Conservation (phyloP, 2,113 vertebrate genomes). For the Lampris incognitus region DNA sequence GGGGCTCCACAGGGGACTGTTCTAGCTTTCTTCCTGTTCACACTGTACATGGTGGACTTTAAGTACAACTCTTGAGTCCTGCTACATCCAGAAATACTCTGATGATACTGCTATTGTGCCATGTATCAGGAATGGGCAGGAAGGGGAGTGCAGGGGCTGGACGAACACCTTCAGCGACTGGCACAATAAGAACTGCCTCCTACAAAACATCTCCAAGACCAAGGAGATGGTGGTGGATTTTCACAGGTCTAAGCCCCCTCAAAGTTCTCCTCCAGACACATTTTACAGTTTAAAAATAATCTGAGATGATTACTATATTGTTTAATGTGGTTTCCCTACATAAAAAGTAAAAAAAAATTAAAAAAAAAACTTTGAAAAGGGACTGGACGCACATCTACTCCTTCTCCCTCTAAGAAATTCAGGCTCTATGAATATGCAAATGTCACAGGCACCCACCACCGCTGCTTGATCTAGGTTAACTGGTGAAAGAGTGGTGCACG, state of each 20-base stretch:
- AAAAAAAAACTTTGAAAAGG: too few relatives aligned
- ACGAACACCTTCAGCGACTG: neutral
- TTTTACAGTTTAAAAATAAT: too few relatives aligned
- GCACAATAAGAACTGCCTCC: neutral
- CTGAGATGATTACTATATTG: too few relatives aligned
- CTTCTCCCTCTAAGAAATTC: too few relatives aligned
- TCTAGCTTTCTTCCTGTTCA: neutral
- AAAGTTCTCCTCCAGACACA: too few relatives aligned
- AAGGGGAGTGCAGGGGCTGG: neutral
- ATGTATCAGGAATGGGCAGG: neutral
- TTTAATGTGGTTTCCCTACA: too few relatives aligned
- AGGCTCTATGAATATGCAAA: too few relatives aligned
- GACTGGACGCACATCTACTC: too few relatives aligned
- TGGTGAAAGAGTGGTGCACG: too few relatives aligned
- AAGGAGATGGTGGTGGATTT: constrained; percentile 1
- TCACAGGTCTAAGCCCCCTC: neutral
- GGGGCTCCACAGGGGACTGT: neutral
- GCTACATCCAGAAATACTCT: constrained; percentile 1
- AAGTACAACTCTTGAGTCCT: constrained; percentile 6
- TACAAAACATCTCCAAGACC: neutral
- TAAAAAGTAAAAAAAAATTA: too few relatives aligned
- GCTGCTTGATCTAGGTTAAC: too few relatives aligned
- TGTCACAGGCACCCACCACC: too few relatives aligned
- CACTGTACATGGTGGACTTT: neutral
- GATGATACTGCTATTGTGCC: constrained; percentile 7